Conservation (phyloP, 2,888 invertebrate genomes). For the Drosophila colorata region DNA sequence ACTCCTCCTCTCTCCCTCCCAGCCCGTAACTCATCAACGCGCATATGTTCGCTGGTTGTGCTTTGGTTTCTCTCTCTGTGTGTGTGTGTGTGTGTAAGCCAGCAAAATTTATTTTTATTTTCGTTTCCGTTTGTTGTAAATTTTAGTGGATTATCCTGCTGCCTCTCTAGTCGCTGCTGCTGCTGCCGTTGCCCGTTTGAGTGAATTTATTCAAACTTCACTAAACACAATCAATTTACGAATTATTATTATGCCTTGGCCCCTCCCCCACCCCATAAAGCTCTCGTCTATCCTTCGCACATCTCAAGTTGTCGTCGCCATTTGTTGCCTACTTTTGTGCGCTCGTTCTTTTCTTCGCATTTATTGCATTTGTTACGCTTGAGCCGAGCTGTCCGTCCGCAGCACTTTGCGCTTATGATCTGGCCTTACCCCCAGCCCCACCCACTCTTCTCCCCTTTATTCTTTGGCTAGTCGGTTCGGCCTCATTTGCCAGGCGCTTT, state of each 20-base stretch:
- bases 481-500: conserved; percentile 75
- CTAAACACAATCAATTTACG: conserved; percentile 82
- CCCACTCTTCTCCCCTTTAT: not conserved
- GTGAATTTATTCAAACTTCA: conserved; percentile 82
- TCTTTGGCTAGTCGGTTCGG: conserved; percentile 43
- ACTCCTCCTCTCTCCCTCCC: conserved; percentile 2
- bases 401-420: conserved; percentile 77
- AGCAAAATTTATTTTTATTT: conserved; percentile 79
- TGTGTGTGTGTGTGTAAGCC: conserved; percentile 13
- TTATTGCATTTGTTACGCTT: conserved; percentile 81
- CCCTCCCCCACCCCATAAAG: conserved; percentile 1
- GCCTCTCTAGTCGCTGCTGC: conserved; percentile 37
- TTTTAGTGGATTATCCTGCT: conserved; percentile 81
- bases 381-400: conserved; percentile 41
- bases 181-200: conserved; percentile 44
- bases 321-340: conserved; percentile 68
- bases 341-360: conserved; percentile 63
- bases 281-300: not conserved
- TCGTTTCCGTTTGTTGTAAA: conserved; percentile 82
- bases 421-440: conserved; percentile 36
- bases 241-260: conserved; percentile 76
- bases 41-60: conserved; percentile 68
- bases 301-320: conserved; percentile 65
- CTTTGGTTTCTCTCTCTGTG: conserved; percentile 3
- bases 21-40: conserved; percentile 76